phyloP scores from a whole-genome alignment of 2,113 vertebrate genomes.

The Tenebrosternarchus preto region DNA sequence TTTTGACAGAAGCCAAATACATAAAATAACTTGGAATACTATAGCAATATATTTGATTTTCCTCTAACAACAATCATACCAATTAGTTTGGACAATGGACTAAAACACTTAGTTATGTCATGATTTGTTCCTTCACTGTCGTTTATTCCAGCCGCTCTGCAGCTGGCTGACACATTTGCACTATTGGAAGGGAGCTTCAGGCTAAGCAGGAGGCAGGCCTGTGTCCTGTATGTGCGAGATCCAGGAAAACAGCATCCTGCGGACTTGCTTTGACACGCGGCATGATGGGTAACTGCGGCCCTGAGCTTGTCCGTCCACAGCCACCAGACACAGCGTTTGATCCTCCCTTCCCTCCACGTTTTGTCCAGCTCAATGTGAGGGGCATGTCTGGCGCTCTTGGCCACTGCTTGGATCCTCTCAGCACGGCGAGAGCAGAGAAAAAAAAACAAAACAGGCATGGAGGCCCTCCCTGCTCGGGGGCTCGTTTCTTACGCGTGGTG shows the following conservation, averaged over 20 bases:
- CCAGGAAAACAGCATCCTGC: conserved; percentile 13
- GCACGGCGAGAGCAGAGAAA: no score
- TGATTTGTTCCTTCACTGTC: conserved; percentile 38
- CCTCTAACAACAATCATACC: not conserved
- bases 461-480: not conserved
- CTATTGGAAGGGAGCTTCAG: conserved; percentile 65
- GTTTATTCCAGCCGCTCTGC: conserved; percentile 56
- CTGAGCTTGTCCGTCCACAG: conserved; percentile 7
- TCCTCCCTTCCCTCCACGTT: conserved; percentile 11
- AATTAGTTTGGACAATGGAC: not conserved
- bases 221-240: conserved; percentile 24
- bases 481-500: conserved; percentile 9
- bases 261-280: conserved; percentile 37
- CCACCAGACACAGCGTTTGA: conserved; percentile 26
- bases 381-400: conserved; percentile 14
- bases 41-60: not conserved
- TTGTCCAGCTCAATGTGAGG: conserved; percentile 37
- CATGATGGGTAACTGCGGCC: conserved; percentile 20
- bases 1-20: not conserved
- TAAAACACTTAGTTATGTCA: conserved; percentile 26
- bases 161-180: conserved; percentile 55
- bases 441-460: no score
- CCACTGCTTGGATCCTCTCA: not conserved
- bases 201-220: conserved; percentile 52
- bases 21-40: not conserved